Evolutionary conservation across 2,113 vertebrate genomes (phyloP).

Genomic region (Genyomyrus donnyi): DNA sequence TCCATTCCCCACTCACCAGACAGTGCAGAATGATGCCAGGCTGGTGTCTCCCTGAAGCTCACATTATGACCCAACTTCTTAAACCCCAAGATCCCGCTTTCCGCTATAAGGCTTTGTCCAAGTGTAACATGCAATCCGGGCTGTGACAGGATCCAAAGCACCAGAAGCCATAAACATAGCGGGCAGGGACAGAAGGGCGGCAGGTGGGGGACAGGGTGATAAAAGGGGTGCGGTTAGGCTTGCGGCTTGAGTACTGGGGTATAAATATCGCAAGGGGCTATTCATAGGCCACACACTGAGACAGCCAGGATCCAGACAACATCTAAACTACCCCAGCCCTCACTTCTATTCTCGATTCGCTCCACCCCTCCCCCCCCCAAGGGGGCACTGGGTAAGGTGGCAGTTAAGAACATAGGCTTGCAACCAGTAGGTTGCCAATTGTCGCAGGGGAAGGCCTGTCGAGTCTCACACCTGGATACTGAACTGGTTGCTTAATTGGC

Average conservation of each 20-base stretch:
- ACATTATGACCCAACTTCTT: not conserved
- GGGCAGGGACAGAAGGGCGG: not conserved
- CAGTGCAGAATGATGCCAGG: not conserved
- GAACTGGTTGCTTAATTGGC: not conserved
- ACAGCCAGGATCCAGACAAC: conserved; percentile 36
- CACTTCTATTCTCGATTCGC: conserved; percentile 3
- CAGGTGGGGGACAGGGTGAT: conserved; percentile 20
- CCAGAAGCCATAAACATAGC: not conserved
- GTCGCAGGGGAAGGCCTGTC: not conserved
- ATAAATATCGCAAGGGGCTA: conserved; percentile 38
- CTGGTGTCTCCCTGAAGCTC: not conserved
- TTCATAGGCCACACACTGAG: conserved; percentile 11
- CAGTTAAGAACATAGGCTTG: not conserved
- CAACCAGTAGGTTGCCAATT: not conserved
- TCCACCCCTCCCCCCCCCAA: not conserved
- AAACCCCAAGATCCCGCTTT: not conserved
- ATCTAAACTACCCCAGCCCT: conserved; percentile 34
- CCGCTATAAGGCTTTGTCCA: not conserved
- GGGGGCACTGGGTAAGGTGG: not conserved
- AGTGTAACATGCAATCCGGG: not conserved
- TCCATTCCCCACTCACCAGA: not conserved
- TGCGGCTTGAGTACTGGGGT: conserved; percentile 37
- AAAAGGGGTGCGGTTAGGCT: conserved; percentile 30
- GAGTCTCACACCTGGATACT: not conserved
- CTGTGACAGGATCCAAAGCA: not conserved